Evolutionary conservation across 2,797 vertebrate genomes (phyloP).

Genomic region (Selene dorsalis): DNA sequence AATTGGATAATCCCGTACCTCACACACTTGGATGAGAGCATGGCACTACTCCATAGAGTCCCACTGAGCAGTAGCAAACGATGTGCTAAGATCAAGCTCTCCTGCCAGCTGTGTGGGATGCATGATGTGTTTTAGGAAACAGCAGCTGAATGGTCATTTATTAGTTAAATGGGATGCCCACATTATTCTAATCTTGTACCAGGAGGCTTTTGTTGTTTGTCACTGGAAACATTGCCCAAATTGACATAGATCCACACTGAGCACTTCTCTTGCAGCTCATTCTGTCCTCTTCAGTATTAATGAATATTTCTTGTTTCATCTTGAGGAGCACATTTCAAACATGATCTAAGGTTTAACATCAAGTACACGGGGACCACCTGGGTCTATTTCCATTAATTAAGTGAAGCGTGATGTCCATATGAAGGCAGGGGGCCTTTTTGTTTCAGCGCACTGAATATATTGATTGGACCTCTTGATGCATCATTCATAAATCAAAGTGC

Average conservation of each 20-base stretch:
- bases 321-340: constrained; percentile 28
- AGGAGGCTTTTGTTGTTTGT: constrained; percentile 39
- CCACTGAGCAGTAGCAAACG: constrained; percentile 27
- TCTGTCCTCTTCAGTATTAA: constrained; percentile 17
- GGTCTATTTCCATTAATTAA: constrained; percentile 63
- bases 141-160: constrained; percentile 59
- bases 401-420: constrained; percentile 29
- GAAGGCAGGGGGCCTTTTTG: constrained; percentile 50
- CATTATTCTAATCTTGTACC: constrained; percentile 46
- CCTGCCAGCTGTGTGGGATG: constrained; percentile 56
- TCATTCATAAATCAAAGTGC: constrained; percentile 73
- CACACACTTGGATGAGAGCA: constrained; percentile 33
- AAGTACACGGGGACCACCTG: constrained; percentile 44
- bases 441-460: constrained; percentile 51
- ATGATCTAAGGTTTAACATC: constrained; percentile 51
- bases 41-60: constrained; percentile 31
- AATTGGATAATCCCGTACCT: constrained; percentile 60
- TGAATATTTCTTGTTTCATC: constrained; percentile 44
- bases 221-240: constrained; percentile 9
- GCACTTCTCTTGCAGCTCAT: neutral
- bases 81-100: constrained; percentile 35
- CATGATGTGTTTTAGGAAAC: constrained; percentile 52
- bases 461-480: constrained; percentile 69
- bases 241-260: neutral
- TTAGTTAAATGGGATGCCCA: constrained; percentile 43